Base-by-base conservation (phyloP, 2,797 vertebrate genomes). In the Agapornis canus region DNA sequence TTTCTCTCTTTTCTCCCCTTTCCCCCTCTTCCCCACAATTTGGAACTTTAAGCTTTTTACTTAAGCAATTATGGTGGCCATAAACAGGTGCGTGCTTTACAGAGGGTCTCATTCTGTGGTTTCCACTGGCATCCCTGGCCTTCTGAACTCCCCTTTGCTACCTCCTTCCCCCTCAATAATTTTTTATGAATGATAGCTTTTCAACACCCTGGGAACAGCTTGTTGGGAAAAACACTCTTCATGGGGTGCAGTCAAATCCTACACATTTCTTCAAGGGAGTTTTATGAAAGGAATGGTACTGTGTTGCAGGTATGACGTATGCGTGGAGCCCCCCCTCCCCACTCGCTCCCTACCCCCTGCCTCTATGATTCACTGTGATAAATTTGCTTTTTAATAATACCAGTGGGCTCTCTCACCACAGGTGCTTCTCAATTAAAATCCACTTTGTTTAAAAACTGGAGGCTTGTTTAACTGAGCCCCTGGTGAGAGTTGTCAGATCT, bases 161-260 rank as follows among this genome's bases (percentile, higher is more conserved):
- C 88, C 94, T 97, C 96, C 96, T 91, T 95, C 96, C 97, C 97
- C 94, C 94, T 95, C 95, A 81, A 94, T 94, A 92, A 95, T 94
- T 94, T 98, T 97, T 97, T 97, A 97, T 98, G 98, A 98, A 97
- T 97, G 97, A 97, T 94, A 98, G 97, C 98, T 98, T 97, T 98
- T 98, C 94, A 98, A 94, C 86, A 63, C 96, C 96, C 97, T 97
- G 97, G 97, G 96, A 96, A 97, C 93, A 94, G 95, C 95, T 94
- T 94, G 97, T 94, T 94, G 95, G 93, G 95, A 96, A 96, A 97
- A 97, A 72, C 82, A 65, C 60, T 94, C 92, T 92, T 96, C 79
- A 20, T 89, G 94, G 95, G 96, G 94, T 94, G 94, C 96, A 95
- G 86, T 80, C 94, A 95, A 93, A 92, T 96, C 96, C 96, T 95